phyloP scores from a whole-genome alignment of 2,888 invertebrate genomes.

The Drosophila longiperda region DNA sequence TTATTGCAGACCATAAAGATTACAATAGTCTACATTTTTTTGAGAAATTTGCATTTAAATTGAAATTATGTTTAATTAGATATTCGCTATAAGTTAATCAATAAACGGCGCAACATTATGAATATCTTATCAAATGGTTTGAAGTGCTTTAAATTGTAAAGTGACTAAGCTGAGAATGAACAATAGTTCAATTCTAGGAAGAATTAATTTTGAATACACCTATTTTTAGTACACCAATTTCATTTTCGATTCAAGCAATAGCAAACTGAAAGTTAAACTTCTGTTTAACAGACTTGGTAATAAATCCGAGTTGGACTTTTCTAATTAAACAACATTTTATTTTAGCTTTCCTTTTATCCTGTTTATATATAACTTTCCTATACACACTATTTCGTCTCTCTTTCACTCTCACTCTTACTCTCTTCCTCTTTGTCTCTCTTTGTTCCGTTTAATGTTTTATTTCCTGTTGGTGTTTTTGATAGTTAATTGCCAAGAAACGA shows the following conservation, averaged over 20 bases:
- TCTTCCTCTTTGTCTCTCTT: neutral
- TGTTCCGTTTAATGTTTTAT: slow-evolving; percentile 3
- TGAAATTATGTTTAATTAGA: neutral
- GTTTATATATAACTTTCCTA: neutral
- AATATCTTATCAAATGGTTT: neutral
- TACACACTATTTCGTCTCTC: neutral
- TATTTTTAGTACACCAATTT: neutral
- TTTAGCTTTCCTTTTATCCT: neutral
- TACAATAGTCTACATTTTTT: neutral
- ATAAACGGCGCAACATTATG: neutral
- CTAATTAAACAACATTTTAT: neutral
- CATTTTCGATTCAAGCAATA: neutral
- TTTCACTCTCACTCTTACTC: neutral
- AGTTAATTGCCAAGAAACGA: slow-evolving; percentile 58
- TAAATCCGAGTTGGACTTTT: neutral
- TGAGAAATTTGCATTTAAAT: too few species aligned
- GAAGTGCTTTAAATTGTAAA: too few species aligned
- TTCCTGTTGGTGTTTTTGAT: slow-evolving; percentile 26
- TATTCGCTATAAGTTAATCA: neutral
- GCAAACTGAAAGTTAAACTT: neutral
- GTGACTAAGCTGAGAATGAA: too few species aligned
- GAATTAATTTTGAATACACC: neutral
- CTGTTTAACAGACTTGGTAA: neutral
- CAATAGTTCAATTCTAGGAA: neutral
- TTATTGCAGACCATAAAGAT: neutral